Evolutionary conservation across 64 coral and sea anemone genomes (phyloP), one percentile per base, ranked within the genome.

Genomic region (Porites lutea): DNA sequence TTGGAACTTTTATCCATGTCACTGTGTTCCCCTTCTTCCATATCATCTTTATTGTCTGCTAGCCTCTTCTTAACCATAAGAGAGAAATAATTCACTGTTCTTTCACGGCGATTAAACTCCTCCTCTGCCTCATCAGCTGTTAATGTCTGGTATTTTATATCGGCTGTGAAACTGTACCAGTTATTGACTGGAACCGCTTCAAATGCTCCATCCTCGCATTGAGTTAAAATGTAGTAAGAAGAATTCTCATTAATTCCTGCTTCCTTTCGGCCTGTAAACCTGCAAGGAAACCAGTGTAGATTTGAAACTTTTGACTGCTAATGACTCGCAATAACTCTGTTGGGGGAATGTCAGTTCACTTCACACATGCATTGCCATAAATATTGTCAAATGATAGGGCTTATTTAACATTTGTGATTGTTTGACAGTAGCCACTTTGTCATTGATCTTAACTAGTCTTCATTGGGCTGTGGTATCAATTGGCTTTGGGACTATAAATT

Each of bases 121-220:
- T 99, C 97, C 46, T 99, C 97, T 44, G 92, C 97, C n/a, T 99
- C 97, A 52, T 99, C 97, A 47, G 91, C 94, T 61, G 94, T 99
- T 71, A 99, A 79, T 8, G 97, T 99, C 51, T 87, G 76, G 75
- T 99, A 96, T 18, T 77, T 95, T 19, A 99, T 99, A 52, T 96
- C 88, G 62, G 92, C 94, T 6, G 88, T 99, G 78, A 99, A 99
- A 49, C 91, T 96, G 72, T 94, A 99, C 94, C 92, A 95, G 19
- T 92, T 88, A 5, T 93, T 79, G 48, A 99, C 97, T 8, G 97
- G 97, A 6, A 93, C 84, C 37, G 97, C 97, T 79, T 99, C 94
- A 81, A 99, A 99, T 75, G 97, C 92, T 4, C 97, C 97, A 85
- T 99, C 97, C 37, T 83, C 67, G 27, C 87, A 93, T 80, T 99